Evolutionary conservation across 1,140 invertebrate species (phyloP).

Genomic region (Holcopasites calliopsidis): DNA sequence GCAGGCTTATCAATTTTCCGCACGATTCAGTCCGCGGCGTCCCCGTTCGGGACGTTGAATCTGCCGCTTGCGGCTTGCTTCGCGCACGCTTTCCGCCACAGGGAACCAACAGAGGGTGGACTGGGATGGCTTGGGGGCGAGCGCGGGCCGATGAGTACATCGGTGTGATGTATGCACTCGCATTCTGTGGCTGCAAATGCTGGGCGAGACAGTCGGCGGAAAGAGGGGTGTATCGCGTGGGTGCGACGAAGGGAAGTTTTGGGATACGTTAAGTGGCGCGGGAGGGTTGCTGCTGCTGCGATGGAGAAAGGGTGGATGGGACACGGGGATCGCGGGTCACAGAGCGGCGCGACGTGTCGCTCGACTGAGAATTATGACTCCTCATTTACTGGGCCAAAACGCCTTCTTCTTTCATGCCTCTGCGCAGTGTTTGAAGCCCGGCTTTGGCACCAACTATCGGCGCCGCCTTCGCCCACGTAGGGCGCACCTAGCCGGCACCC

Average conservation of each 20-base stretch:
- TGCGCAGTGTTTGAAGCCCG: conserved; percentile 47
- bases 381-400: conserved; percentile 68
- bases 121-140: not conserved
- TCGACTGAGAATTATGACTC: conserved; percentile 73
- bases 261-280: conserved; percentile 49
- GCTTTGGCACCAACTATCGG: conserved; percentile 48
- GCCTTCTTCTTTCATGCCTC: conserved; percentile 25
- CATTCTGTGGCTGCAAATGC: conserved; percentile 47
- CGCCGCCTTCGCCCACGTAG: conserved; percentile 2
- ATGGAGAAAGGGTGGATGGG: conserved; percentile 7
- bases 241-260: conserved; percentile 45
- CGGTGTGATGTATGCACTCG: conserved; percentile 52
- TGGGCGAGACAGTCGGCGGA: conserved; percentile 4
- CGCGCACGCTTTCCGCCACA: not conserved
- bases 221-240: conserved; percentile 27
- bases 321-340: conserved; percentile 63
- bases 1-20: conserved; percentile 58
- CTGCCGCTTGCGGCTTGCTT: conserved; percentile 10
- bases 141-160: conserved; percentile 54
- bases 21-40: conserved; percentile 11
- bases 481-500: not conserved
- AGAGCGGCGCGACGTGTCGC: conserved; percentile 64
- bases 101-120: not conserved
- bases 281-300: not conserved
- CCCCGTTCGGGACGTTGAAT: conserved; percentile 21